phyloP scores from a whole-genome alignment of 2,888 invertebrate genomes.

The Stenotaenia linearis region DNA sequence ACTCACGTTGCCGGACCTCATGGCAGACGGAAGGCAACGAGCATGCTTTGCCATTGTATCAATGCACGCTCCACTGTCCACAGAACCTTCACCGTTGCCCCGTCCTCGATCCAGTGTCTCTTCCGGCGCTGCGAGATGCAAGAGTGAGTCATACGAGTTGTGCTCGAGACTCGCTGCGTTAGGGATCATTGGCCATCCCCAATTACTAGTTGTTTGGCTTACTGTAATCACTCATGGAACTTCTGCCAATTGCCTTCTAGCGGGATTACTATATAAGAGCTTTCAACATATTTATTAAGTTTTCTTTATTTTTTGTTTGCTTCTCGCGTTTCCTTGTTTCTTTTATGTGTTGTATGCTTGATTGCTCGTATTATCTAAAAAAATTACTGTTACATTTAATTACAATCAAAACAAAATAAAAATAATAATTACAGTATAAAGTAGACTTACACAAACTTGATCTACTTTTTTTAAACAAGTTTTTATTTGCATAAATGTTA shows the following conservation, averaged over 20 bases:
- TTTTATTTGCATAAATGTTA: no score
- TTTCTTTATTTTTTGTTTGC: not conserved
- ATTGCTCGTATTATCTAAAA: no score
- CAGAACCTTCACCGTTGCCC: conserved; percentile 3
- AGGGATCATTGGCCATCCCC: conserved; percentile 20
- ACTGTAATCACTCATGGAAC: not conserved
- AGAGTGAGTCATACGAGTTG: not conserved
- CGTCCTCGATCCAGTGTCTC: conserved; percentile 5
- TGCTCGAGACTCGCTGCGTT: not conserved
- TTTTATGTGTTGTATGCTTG: no score
- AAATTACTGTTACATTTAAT: no score
- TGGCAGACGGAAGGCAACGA: conserved; percentile 27
- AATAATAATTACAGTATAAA: no score
- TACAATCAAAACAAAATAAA: no score
- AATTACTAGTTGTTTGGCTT: conserved; percentile 5
- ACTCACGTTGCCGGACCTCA: conserved; percentile 21
- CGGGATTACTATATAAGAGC: not conserved
- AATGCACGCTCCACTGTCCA: conserved; percentile 21
- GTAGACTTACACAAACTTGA: no score
- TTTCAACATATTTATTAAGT: no score
- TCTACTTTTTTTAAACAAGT: no score
- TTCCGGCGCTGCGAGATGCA: conserved; percentile 6
- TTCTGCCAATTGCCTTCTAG: not conserved
- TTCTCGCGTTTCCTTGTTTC: not conserved
- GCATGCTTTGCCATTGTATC: conserved; percentile 21